Evolutionary conservation across 1,140 invertebrate species (phyloP).

Genomic region (Philaenus spumarius): DNA sequence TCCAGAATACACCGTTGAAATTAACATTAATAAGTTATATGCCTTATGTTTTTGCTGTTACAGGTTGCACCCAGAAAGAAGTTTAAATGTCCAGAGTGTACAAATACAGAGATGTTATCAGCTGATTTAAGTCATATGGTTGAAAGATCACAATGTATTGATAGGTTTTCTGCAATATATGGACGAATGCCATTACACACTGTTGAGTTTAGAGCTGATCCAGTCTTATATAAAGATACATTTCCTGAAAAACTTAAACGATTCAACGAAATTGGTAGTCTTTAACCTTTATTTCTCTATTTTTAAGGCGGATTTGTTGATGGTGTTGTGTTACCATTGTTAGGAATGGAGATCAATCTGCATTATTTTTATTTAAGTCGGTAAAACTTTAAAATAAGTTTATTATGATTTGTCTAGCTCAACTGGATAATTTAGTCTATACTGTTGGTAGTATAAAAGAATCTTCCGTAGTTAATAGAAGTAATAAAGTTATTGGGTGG

Average conservation of each 20-base stretch:
- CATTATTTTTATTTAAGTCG: too few species aligned
- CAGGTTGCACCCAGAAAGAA: constrained; percentile 95
- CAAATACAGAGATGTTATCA: constrained; percentile 89
- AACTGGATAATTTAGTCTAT: too few species aligned
- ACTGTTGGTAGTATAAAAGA: too few species aligned
- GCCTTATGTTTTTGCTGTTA: constrained; percentile 29
- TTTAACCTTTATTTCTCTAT: constrained; percentile 45
- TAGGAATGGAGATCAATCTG: too few species aligned
- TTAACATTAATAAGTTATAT: too few species aligned
- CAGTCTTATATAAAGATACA: constrained; percentile 85
- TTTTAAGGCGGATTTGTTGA: neutral
- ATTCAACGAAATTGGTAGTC: constrained; percentile 86
- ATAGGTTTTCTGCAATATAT: constrained; percentile 75
- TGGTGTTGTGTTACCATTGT: neutral
- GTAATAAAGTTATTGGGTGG: too few species aligned
- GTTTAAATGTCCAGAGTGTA: constrained; percentile 94
- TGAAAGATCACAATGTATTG: constrained; percentile 87
- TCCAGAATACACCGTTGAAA: too few species aligned
- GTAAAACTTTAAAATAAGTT: too few species aligned
- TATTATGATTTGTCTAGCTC: too few species aligned
- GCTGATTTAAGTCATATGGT: constrained; percentile 90
- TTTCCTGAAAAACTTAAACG: constrained; percentile 81
- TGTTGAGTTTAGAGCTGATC: constrained; percentile 91
- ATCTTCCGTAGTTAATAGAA: too few species aligned
- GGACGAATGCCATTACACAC: constrained; percentile 80